Base-by-base conservation (phyloP, 2,113 vertebrate genomes). In the Speoplatyrhinus poulsoni region DNA sequence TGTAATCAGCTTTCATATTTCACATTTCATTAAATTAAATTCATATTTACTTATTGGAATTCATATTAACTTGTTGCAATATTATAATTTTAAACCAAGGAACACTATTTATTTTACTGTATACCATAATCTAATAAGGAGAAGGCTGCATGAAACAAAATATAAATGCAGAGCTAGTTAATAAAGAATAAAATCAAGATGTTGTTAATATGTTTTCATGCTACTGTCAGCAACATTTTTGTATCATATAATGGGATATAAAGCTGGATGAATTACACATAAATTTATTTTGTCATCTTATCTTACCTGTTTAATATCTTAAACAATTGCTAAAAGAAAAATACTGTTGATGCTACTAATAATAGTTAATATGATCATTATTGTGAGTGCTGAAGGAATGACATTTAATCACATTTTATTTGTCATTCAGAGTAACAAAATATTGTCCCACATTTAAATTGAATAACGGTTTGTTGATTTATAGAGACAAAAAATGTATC, bases 131-230 rank as follows among this genome's bases (percentile, higher is more conserved):
- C 53, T 55, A 55, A 55, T 16, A 55, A 55, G 13, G n/a, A 55
- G 53, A 55, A 3, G 53, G 13, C 13, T 55, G 49, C n/a, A 19
- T 9, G 53, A 16, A n/a, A 55, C 13, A 55, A n/a, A 55, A 55
- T 5, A 55, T 55, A 6, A 55, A 55, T n/a, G 13, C 53, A 55
- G 53, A 55, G 19, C 53, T n/a, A 55, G 53, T 55, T 55, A n/a
- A 15, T 55, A 55, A 17, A 53, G 49, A 65, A 52, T 19, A 53
- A 65, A 65, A 53, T 19, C 62, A 65, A 65, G 62, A 10, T 26
- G 50, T 63, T 63, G 62, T 49, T 63, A 32, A 50, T 16, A 63
- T 63, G 46, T 41, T 62, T 50, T 63, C 62, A 63, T 63, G 47
- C 49, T 65, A 53, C 48, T 53, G 19, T 53, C 62, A 65, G 48